Conservation (phyloP, 2,888 invertebrate genomes). For the Hermodice carunculata region DNA sequence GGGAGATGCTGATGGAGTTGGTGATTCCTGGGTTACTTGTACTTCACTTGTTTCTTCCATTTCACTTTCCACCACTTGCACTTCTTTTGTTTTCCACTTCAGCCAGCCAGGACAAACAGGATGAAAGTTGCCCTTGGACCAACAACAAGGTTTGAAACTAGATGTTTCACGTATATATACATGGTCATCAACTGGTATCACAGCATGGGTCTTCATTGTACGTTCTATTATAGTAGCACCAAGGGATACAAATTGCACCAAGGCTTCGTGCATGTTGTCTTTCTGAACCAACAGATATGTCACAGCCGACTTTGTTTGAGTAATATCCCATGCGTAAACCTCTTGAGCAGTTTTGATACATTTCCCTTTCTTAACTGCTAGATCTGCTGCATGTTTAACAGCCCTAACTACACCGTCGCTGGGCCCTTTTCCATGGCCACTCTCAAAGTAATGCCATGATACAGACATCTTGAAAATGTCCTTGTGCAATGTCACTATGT, state of each 20-base stretch:
- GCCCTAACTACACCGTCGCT: not conserved
- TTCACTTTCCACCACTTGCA: no score
- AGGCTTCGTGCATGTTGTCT: not conserved
- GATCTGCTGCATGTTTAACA: not conserved
- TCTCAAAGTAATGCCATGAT: not conserved
- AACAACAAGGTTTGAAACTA: not conserved
- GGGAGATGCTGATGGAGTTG: no score
- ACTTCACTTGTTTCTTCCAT: no score
- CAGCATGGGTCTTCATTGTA: not conserved
- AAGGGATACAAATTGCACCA: not conserved
- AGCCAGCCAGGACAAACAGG: not conserved
- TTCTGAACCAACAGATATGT: not conserved
- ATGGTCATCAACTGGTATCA: not conserved
- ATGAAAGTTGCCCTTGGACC: not conserved
- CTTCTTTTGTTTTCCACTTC: no score
- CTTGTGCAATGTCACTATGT: not conserved
- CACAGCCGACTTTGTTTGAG: not conserved
- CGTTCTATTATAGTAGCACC: not conserved
- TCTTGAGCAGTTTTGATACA: no score
- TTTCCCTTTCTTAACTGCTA: no score
- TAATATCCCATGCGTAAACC: no score
- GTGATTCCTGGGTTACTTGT: no score
- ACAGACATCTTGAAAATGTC: not conserved
- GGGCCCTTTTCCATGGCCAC: not conserved
- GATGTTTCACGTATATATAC: not conserved